Conservation (phyloP, 2,888 invertebrate species). For the Celastrina argiolus region DNA sequence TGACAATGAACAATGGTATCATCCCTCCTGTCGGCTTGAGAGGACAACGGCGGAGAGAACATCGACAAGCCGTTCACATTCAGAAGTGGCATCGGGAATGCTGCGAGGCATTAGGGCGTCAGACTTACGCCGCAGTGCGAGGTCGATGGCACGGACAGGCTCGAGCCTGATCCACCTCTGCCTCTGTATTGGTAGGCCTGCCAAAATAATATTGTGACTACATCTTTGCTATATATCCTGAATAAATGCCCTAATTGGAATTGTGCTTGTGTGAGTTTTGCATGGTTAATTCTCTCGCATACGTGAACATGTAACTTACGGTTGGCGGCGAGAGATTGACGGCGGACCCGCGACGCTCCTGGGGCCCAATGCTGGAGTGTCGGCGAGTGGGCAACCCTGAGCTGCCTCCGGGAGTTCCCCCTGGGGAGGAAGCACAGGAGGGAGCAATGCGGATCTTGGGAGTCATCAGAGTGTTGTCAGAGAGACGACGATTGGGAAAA, state of each 20-base stretch:
- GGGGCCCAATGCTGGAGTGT: conserved; percentile 94
- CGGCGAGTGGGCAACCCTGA: conserved; percentile 89
- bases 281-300: neutral
- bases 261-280: conserved; percentile 16
- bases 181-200: conserved; percentile 82
- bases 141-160: conserved; percentile 89
- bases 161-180: conserved; percentile 86
- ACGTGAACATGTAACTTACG: conserved; percentile 77
- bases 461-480: conserved; percentile 94
- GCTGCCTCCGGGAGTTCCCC: conserved; percentile 83
- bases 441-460: conserved; percentile 93
- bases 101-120: conserved; percentile 54
- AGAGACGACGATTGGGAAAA: conserved; percentile 91
- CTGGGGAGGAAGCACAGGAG: conserved; percentile 91
- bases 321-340: conserved; percentile 93
- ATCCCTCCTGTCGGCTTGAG: conserved; percentile 64
- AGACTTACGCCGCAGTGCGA: conserved; percentile 83
- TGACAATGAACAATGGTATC: conserved; percentile 56
- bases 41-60: conserved; percentile 59
- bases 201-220: conserved; percentile 63
- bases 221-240: conserved; percentile 38
- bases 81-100: conserved; percentile 56
- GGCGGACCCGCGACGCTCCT: conserved; percentile 89
- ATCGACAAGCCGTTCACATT: conserved; percentile 68
- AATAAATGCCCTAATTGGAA: neutral